Percentiles rank a stretch among this genome's conserved stretches.
Evolutionary conservation across 1,140 invertebrate species (phyloP).

Genomic region (Riptortus pedestris): DNA sequence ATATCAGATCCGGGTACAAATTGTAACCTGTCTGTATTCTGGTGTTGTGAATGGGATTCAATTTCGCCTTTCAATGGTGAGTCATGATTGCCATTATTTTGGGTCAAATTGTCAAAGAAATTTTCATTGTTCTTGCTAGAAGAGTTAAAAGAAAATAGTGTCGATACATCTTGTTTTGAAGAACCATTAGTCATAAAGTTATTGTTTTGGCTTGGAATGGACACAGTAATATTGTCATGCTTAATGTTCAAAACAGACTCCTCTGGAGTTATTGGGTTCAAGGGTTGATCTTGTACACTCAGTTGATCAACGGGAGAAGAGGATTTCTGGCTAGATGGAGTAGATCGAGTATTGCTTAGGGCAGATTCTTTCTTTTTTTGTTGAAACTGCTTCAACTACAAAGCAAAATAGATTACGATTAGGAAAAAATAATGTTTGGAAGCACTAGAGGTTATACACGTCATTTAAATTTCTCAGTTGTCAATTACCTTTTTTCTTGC

Average conservation of each 20-base stretch:
- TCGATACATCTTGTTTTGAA: background rate
- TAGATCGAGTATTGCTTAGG: conserved; percentile 9
- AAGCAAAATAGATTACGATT: background rate
- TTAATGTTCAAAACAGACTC: background rate
- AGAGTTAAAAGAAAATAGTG: background rate
- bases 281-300: background rate
- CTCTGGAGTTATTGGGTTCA: too few relatives aligned
- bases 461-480: background rate
- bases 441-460: background rate
- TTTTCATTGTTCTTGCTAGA: background rate
- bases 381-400: conserved; percentile 28
- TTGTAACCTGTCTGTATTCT: background rate
- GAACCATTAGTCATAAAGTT: background rate
- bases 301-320: background rate
- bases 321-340: background rate
- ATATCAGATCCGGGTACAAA: background rate
- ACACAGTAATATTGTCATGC: background rate
- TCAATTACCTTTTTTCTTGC: conserved; percentile 25
- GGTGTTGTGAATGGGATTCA: background rate
- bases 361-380: conserved; percentile 24
- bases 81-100: background rate
- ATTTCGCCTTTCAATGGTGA: background rate
- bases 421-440: background rate
- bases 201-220: background rate
- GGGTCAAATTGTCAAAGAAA: background rate